phyloP scores from a whole-genome alignment of 2,797 vertebrate species.

The Triplophysa yarkandensis region DNA sequence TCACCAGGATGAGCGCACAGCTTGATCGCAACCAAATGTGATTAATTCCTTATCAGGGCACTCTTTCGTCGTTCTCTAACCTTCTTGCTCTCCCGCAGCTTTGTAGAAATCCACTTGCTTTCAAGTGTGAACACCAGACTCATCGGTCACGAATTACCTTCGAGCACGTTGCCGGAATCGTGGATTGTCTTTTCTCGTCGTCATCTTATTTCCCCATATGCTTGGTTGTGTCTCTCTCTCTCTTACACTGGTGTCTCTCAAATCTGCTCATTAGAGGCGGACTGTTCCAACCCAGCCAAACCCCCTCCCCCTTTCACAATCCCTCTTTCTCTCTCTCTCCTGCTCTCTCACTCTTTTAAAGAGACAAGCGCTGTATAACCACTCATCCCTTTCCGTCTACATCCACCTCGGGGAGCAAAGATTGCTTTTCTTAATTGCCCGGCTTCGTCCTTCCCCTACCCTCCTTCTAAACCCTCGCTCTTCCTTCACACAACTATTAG shows the following conservation, averaged over 20 bases:
- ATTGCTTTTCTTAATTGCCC: slow-evolving; percentile 51
- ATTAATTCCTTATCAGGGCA: slow-evolving; percentile 66
- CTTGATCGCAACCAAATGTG: slow-evolving; percentile 68
- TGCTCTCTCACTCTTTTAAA: slow-evolving; percentile 56
- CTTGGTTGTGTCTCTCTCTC: slow-evolving; percentile 57
- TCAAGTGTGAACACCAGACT: slow-evolving; percentile 69
- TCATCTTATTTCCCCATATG: slow-evolving; percentile 66
- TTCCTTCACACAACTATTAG: slow-evolving; percentile 42
- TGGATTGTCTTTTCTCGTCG: slow-evolving; percentile 63
- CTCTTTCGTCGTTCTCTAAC: slow-evolving; percentile 42
- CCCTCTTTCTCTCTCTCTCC: slow-evolving; percentile 58
- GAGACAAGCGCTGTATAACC: slow-evolving; percentile 58
- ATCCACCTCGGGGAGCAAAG: slow-evolving; percentile 39
- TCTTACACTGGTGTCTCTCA: slow-evolving; percentile 65
- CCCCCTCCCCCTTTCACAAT: slow-evolving; percentile 49
- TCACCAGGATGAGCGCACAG: slow-evolving; percentile 50
- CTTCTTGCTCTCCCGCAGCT: slow-evolving; percentile 60
- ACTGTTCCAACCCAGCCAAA: slow-evolving; percentile 75
- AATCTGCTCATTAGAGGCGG: slow-evolving; percentile 81
- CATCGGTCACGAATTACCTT: slow-evolving; percentile 55
- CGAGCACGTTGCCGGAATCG: slow-evolving; percentile 66
- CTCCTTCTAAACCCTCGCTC: slow-evolving; percentile 46
- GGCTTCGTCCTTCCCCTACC: slow-evolving; percentile 34
- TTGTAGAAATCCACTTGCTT: slow-evolving; percentile 60
- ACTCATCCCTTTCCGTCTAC: slow-evolving; percentile 36